Conservation (phyloP, 2,888 invertebrate genomes). For the Platycheirus albimanus region DNA sequence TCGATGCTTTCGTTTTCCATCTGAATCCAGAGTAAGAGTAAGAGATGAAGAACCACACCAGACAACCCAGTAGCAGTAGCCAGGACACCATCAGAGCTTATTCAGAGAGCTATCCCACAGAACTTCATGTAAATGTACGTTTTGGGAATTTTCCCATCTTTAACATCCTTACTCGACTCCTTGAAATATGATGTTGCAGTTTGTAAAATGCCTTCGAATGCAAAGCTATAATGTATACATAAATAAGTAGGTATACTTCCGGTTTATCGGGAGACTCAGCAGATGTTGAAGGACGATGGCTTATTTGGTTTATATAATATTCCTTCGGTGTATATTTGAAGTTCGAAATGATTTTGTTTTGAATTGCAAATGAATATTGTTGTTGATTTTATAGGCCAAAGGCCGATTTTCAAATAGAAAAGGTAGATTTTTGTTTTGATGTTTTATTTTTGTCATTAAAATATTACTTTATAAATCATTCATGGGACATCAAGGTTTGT, state of each 20-base stretch:
- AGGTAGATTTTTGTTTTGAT: background rate
- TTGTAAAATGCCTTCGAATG: constrained; percentile 57
- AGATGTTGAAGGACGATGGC: constrained; percentile 52
- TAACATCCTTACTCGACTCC: constrained; percentile 26
- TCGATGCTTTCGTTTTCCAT: constrained; percentile 54
- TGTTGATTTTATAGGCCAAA: constrained; percentile 12
- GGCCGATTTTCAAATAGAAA: constrained; percentile 12
- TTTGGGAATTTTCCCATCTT: constrained; percentile 51
- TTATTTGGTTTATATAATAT: constrained; percentile 50
- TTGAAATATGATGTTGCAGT: constrained; percentile 63
- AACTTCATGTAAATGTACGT: constrained; percentile 35
- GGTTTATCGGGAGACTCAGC: constrained; percentile 27
- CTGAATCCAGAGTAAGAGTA: constrained; percentile 1
- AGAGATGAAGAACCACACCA: constrained; percentile 1
- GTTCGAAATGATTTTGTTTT: constrained; percentile 36
- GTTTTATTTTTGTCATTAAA: too few species aligned
- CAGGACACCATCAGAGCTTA: too few species aligned
- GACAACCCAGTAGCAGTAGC: too few species aligned
- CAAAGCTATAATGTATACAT: constrained; percentile 53
- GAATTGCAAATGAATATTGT: constrained; percentile 56
- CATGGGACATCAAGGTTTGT: too few species aligned
- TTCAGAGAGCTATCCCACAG: background rate
- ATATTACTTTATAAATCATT: too few species aligned
- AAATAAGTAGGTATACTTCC: constrained; percentile 52
- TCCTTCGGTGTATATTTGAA: background rate